Evolutionary conservation across 2,797 vertebrate species (phyloP), one percentile per base, ranked within the genome.

Genomic region (Luscinia luscinia): DNA sequence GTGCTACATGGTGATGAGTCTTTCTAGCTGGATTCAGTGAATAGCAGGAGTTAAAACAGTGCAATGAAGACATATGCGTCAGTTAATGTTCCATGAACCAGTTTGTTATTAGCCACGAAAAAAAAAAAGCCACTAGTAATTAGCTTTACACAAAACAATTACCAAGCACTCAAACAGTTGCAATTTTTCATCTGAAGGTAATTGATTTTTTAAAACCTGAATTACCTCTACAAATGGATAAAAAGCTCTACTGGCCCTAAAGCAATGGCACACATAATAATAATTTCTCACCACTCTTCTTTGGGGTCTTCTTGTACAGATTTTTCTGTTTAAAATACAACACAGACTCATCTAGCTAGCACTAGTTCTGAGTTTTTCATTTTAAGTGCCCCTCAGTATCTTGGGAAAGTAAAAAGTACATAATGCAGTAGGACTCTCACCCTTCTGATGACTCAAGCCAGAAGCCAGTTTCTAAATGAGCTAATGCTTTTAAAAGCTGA

Each of bases 81-180:
- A 76, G 18, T 91, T 93, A 88, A 95, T 84, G 66, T 82, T 96
- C 73, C 84, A 51, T 40, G 45, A 95, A 90, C 66, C 72, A 18
- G 2, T 89, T 96, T 95, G 90, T 91, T 95, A 96, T 87, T 92
- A 96, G 70, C 76, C 66, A 89, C 36, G 34, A 34, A 34, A 77
- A 72, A 54, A 95, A 57, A 96, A 12, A 38, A 95, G 66, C 36
- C 66, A 96, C 79, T 32, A 94, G 87, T 93, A 95, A 97, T 95
- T 94, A 94, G 74, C 87, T 84, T 88, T 80, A 90, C 68, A 79
- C 48, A 95, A 82, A 96, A 87, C 61, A 95, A 96, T 89, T 93
- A 96, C 69, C 74, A 93, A 74, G 26, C 21, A 77, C 40, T 95
- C 79, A 70, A 70, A 72, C 55, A 94, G 59, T 12, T 82, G 34